phyloP scores from a whole-genome alignment of 1,140 invertebrate species.

The Gerris buenoi region DNA sequence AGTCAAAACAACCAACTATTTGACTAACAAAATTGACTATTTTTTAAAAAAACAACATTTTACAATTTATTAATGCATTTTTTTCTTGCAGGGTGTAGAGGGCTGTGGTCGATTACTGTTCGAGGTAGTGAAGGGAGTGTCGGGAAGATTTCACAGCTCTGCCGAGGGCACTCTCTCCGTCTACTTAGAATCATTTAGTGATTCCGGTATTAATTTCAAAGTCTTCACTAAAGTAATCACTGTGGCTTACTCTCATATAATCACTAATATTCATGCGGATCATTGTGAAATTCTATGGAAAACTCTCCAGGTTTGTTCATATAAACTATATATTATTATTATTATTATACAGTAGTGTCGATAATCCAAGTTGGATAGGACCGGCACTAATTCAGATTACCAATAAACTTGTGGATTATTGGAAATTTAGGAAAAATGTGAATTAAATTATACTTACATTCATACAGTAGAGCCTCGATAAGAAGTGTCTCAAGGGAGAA shows the following conservation, averaged over 20 bases:
- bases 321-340: no score
- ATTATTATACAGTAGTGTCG: no score
- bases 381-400: no score
- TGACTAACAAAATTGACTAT: no score
- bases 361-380: no score
- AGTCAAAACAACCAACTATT: no score
- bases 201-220: constrained; percentile 2
- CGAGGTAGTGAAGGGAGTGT: constrained; percentile 65
- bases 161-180: constrained; percentile 30
- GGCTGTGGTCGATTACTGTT: constrained; percentile 73
- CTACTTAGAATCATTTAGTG: constrained; percentile 5
- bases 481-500: no score
- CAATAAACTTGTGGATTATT: no score
- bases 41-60: no score
- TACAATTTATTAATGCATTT: not conserved
- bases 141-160: constrained; percentile 66
- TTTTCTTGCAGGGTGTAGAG: constrained; percentile 36
- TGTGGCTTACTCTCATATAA: constrained; percentile 5
- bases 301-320: constrained; percentile 17
- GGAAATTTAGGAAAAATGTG: no score
- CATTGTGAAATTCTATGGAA: constrained; percentile 18
- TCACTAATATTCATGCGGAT: constrained; percentile 11
- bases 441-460: no score
- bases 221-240: constrained; percentile 7
- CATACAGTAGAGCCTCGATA: no score